Percentiles rank a stretch among this genome's conserved stretches.
Conservation (phyloP, 2,113 vertebrate genomes). For the Actenoides hombroni region DNA sequence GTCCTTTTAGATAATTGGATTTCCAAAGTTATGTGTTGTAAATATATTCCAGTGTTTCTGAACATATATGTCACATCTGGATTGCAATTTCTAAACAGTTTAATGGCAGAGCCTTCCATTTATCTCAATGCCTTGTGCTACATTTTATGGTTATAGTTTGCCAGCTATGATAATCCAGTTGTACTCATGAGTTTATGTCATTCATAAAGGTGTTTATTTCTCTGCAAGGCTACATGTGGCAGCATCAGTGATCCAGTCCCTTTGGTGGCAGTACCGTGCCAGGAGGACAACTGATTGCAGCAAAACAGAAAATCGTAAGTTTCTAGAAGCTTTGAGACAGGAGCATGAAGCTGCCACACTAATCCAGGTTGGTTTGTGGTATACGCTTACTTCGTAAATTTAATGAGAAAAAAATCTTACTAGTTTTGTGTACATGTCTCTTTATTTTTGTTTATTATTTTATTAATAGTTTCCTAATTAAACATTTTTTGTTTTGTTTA, state of each 20-base stretch:
- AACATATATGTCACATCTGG: background rate
- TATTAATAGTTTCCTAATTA: background rate
- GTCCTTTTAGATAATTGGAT: background rate
- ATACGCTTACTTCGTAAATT: background rate
- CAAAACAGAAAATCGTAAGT: background rate
- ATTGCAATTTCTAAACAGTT: background rate
- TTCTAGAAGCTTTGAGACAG: background rate
- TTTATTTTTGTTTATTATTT: background rate
- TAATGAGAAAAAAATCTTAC: background rate
- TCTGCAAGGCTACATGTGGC: slow-evolving; percentile 32
- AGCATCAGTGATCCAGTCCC: slow-evolving; percentile 55
- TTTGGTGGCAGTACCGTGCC: slow-evolving; percentile 3
- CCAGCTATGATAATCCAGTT: slow-evolving; percentile 76
- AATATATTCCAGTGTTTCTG: background rate
- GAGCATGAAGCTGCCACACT: slow-evolving; percentile 79
- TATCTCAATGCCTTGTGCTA: background rate
- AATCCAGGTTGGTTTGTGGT: slow-evolving; percentile 85
- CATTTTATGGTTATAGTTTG: slow-evolving; percentile 48
- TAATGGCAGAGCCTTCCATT: background rate
- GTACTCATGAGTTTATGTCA: slow-evolving; percentile 64
- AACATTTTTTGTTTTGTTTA: background rate
- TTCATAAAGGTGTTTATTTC: slow-evolving; percentile 49
- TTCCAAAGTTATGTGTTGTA: background rate
- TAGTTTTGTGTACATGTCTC: background rate
- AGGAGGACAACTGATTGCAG: background rate